Evolutionary conservation across 2,797 vertebrate genomes (phyloP).

Genomic region (Lagorchestes hirsutus): DNA sequence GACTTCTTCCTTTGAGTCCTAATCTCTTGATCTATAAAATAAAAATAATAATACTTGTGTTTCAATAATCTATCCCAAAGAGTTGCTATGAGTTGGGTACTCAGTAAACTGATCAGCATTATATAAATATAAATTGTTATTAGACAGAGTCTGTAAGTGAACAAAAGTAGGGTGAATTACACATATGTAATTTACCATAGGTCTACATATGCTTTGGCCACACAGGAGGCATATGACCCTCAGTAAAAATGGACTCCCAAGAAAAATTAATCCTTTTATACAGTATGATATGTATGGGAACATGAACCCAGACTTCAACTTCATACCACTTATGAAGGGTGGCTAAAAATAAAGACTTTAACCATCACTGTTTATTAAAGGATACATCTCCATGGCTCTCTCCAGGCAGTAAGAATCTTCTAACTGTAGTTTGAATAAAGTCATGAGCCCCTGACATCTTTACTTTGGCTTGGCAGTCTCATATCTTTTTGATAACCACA

Average conservation of each 20-base stretch:
- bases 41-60: neutral
- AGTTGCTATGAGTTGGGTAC: neutral
- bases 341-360: neutral
- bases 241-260: neutral
- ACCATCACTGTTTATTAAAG: neutral
- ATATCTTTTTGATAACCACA: neutral
- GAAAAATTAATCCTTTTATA: neutral
- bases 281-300: neutral
- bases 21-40: neutral
- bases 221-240: slow-evolving; percentile 1
- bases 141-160: neutral
- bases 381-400: neutral
- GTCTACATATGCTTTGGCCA: neutral
- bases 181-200: neutral
- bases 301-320: neutral
- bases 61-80: neutral
- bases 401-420: neutral
- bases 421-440: neutral
- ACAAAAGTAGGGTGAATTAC: neutral
- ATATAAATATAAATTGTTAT: neutral
- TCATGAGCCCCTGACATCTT: neutral
- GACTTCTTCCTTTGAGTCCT: neutral
- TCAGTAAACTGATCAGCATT: neutral
- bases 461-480: neutral
- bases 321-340: neutral